These are phyloP conservation scores for Caenorhabditis sp. DNA, from an alignment of 2,888 invertebrate genomes.

Conservation along the genomic window DNA sequence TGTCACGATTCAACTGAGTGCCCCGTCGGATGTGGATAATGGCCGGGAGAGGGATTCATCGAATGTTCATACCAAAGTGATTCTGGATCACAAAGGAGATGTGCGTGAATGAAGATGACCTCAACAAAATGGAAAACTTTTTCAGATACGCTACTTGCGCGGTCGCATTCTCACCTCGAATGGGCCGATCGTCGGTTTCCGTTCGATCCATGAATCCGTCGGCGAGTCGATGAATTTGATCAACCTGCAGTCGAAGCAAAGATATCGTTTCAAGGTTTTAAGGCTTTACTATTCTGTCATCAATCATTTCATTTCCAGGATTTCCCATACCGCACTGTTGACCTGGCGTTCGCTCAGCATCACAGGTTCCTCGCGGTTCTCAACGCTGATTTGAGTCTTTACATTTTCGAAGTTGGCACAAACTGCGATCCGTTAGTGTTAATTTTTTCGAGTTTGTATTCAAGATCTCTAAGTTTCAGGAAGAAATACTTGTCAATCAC, in stretches of 20 bases:
- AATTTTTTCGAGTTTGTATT: too few relatives aligned
- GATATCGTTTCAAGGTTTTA: constrained; percentile 70
- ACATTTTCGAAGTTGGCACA: constrained; percentile 70
- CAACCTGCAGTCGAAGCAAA: constrained; percentile 60
- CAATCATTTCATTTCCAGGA: constrained; percentile 47
- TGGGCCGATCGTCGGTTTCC: constrained; percentile 69
- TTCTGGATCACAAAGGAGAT: constrained; percentile 75
- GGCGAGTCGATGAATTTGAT: constrained; percentile 66
- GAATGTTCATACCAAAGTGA: constrained; percentile 66
- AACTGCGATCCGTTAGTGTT: constrained; percentile 48
- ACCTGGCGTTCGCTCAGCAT: constrained; percentile 73
- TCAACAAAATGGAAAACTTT: background rate
- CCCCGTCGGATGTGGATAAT: constrained; percentile 51
- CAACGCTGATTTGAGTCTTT: constrained; percentile 69
- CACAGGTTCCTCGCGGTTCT: constrained; percentile 73
- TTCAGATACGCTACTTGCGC: constrained; percentile 41
- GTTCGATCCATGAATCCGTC: constrained; percentile 64
- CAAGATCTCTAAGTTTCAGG: constrained; percentile 32
- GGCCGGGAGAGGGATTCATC: constrained; percentile 72
- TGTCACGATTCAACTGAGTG: constrained; percentile 62
- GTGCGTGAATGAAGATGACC: constrained; percentile 20
- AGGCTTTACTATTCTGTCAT: background rate
- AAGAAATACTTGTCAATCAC: constrained; percentile 34
- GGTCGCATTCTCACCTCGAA: constrained; percentile 65
- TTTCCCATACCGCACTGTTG: constrained; percentile 64